phyloP scores from a whole-genome alignment of 2,888 invertebrate genomes.

The Pseudoips prasinana region DNA sequence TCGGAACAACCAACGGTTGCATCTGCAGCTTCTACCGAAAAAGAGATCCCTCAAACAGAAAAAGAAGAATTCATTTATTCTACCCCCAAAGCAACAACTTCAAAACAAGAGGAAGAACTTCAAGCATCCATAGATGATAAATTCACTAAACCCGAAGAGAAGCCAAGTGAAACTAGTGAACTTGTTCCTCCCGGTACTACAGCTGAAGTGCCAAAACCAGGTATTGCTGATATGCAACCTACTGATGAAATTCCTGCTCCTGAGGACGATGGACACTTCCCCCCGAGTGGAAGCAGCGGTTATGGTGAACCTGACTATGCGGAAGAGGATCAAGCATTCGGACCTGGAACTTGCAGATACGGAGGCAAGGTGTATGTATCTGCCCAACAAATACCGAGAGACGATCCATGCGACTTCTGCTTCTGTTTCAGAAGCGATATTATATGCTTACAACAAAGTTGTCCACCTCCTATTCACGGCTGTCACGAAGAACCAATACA shows the following conservation, averaged over 20 bases:
- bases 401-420: conserved; percentile 97
- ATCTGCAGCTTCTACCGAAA: conserved; percentile 15
- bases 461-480: conserved; percentile 95
- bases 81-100: conserved; percentile 23
- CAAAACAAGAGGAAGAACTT: conserved; percentile 31
- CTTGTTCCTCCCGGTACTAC: conserved; percentile 28
- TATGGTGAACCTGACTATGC: conserved; percentile 86
- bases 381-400: conserved; percentile 96
- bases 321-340: conserved; percentile 90
- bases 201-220: conserved; percentile 56
- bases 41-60: conserved; percentile 22
- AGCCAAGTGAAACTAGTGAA: conserved; percentile 36
- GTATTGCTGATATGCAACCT: conserved; percentile 47
- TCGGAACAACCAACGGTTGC: conserved; percentile 16
- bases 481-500: conserved; percentile 96
- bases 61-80: conserved; percentile 28
- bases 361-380: conserved; percentile 96
- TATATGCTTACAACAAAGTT: conserved; percentile 96
- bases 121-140: conserved; percentile 37
- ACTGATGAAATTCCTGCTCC: conserved; percentile 59
- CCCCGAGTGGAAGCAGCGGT: conserved; percentile 61
- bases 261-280: conserved; percentile 58
- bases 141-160: conserved; percentile 46
- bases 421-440: conserved; percentile 98
- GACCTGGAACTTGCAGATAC: conserved; percentile 95